phyloP scores from a whole-genome alignment of 2,888 invertebrate genomes.

The Eumerus sabulonum region DNA sequence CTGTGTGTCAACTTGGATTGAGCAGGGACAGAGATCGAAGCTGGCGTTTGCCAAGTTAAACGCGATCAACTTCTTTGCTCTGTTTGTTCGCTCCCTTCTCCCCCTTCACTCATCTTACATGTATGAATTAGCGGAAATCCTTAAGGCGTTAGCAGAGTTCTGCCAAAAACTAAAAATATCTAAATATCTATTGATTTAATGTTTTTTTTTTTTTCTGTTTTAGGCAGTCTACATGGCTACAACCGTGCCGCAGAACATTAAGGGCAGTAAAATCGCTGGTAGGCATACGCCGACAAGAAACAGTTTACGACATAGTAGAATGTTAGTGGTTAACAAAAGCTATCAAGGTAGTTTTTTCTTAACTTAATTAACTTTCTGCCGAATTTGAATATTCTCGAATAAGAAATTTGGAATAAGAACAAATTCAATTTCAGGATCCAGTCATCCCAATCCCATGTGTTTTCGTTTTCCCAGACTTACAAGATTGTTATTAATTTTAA shows the following conservation, averaged over 20 bases:
- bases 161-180: too few relatives aligned
- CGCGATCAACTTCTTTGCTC: too few relatives aligned
- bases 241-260: constrained; percentile 85
- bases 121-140: too few relatives aligned
- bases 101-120: too few relatives aligned
- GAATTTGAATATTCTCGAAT: too few relatives aligned
- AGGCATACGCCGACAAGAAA: constrained; percentile 85
- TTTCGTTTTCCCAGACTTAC: constrained; percentile 75
- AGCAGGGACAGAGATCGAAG: too few relatives aligned
- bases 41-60: too few relatives aligned
- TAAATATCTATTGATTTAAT: neutral
- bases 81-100: too few relatives aligned
- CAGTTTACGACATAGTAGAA: constrained; percentile 85
- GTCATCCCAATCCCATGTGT: constrained; percentile 75
- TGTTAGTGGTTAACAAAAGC: constrained; percentile 84
- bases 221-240: constrained; percentile 80
- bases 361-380: neutral
- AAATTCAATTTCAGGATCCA: constrained; percentile 70
- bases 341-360: constrained; percentile 77
- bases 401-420: too few relatives aligned
- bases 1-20: too few relatives aligned
- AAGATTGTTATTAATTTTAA: constrained; percentile 74
- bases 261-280: constrained; percentile 82
- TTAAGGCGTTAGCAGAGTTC: too few relatives aligned
- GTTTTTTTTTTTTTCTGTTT: constrained; percentile 37